Conservation (phyloP, 2,113 vertebrate species). For the Drymodes brunneopygia region DNA sequence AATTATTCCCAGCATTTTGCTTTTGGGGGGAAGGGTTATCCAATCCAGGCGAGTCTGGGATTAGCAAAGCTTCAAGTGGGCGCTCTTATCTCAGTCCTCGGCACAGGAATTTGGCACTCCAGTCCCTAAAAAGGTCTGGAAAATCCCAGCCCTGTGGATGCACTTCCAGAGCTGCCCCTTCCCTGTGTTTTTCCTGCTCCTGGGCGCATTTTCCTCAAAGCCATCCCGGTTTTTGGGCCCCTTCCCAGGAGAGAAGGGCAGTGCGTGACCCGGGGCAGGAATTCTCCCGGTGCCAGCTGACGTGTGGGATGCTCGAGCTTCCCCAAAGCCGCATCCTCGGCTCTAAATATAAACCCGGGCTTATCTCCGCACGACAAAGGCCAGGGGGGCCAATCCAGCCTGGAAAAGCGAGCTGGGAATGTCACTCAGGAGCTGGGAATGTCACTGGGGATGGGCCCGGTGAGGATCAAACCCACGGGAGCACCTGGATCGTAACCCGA, state of each 20-base stretch:
- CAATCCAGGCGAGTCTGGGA: background rate
- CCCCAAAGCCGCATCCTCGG: accelerated
- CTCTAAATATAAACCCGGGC: background rate
- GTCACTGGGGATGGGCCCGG: background rate
- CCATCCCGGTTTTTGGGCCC: background rate
- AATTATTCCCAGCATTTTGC: background rate
- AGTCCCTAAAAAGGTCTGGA: background rate
- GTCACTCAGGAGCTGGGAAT: background rate
- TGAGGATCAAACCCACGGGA: accelerated
- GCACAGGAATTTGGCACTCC: background rate
- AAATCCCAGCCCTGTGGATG: background rate
- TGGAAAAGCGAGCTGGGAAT: background rate
- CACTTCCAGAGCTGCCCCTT: background rate
- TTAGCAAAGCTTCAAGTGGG: background rate
- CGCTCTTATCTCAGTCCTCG: background rate
- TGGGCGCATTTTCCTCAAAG: background rate
- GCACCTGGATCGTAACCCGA: background rate
- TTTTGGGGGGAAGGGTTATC: background rate
- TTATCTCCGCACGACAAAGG: background rate
- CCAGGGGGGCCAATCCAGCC: background rate
- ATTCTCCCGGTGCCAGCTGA: background rate
- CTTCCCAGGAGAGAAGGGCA: background rate
- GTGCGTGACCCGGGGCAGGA: background rate
- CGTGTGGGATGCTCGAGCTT: background rate
- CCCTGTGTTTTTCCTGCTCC: accelerated